These are phyloP conservation scores for Equus quagga DNA, from an alignment of 2,113 vertebrate genomes.

Conservation along the genomic window DNA sequence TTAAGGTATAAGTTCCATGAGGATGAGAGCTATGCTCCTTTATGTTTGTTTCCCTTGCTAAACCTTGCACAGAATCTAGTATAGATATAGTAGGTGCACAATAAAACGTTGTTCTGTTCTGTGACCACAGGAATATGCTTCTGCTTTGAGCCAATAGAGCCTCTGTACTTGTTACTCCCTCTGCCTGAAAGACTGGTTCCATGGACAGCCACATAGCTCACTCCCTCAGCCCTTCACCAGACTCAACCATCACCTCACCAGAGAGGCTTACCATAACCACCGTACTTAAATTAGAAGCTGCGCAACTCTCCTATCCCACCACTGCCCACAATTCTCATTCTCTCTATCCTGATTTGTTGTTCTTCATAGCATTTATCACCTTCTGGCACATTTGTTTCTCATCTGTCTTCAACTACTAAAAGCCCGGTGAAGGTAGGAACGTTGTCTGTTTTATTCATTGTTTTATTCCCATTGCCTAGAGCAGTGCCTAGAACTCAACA, in stretches of 20 bases:
- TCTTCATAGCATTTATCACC: not conserved
- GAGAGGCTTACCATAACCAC: not conserved
- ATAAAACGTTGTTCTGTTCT: not conserved
- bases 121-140: not conserved
- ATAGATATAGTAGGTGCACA: not conserved
- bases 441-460: not conserved
- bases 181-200: not conserved
- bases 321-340: not conserved
- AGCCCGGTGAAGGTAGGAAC: not conserved
- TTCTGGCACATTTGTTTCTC: not conserved
- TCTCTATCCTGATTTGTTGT: not conserved
- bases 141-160: not conserved
- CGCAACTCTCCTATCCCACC: not conserved
- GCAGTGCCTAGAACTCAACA: not conserved
- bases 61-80: not conserved
- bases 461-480: not conserved
- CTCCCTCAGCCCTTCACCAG: not conserved
- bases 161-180: not conserved
- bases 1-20: not conserved
- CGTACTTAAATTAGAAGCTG: not conserved
- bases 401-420: not conserved
- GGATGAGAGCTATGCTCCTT: not conserved
- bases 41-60: not conserved
- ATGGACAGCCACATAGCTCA: accelerated
- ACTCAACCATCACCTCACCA: not conserved